phyloP scores from a whole-genome alignment of 2,113 vertebrate genomes.

The Callithrix jacchus region DNA sequence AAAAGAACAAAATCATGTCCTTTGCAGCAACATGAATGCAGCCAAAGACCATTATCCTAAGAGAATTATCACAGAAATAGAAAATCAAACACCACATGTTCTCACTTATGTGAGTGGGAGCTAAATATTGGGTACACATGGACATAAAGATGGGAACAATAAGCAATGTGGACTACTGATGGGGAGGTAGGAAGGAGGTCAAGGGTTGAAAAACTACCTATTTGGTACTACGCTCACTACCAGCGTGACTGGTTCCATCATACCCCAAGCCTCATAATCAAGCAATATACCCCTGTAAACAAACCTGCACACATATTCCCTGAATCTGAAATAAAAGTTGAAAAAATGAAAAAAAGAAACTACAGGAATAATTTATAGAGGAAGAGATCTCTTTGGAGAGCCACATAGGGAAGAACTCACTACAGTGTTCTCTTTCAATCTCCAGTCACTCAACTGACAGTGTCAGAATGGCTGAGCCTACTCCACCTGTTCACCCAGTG shows the following conservation, averaged over 20 bases:
- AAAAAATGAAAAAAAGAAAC: no score
- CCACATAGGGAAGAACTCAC: neutral
- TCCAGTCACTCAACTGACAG: neutral
- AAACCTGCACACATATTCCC: no score
- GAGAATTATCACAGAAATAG: neutral
- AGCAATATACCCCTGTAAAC: no score
- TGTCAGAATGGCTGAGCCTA: fast-evolving
- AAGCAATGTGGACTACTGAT: no score
- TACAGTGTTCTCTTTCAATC: neutral
- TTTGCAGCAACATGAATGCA: neutral
- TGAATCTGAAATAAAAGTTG: no score
- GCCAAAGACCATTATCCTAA: neutral
- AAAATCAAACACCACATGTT: neutral
- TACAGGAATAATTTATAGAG: neutral
- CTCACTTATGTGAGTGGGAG: neutral
- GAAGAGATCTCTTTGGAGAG: neutral
- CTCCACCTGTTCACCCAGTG: fast-evolving
- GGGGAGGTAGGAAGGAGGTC: no score
- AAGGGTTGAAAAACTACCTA: no score
- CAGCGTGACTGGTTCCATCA: no score
- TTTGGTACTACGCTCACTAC: no score
- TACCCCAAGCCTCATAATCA: no score
- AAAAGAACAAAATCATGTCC: neutral
- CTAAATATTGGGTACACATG: neutral
- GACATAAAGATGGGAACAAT: neutral